Percentiles rank a stretch among this genome's conserved stretches.
These are phyloP conservation scores for Perca flavescens DNA, from an alignment of 2,113 vertebrate species.

Conservation along the genomic window DNA sequence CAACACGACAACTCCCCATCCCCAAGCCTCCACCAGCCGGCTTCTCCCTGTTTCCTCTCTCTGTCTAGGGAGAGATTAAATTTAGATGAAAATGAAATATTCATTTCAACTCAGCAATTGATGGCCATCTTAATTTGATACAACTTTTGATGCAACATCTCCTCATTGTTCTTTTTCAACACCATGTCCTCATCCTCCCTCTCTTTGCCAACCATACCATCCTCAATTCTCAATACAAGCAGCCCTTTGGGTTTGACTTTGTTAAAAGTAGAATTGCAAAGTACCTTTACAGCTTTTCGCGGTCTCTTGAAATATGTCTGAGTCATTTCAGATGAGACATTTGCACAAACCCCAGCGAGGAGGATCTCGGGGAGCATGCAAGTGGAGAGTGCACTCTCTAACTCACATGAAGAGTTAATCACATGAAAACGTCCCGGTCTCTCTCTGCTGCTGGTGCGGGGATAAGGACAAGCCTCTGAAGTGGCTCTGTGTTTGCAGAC, in stretches of 20 bases:
- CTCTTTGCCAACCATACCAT: constrained; percentile 13
- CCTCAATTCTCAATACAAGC: constrained; percentile 50
- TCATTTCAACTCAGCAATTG: constrained; percentile 75
- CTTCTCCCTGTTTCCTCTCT: constrained; percentile 56
- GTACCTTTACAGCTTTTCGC: constrained; percentile 46
- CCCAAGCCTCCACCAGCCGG: constrained; percentile 51
- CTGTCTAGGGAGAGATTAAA: constrained; percentile 73
- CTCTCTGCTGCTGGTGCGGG: constrained; percentile 55
- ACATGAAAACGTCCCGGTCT: constrained; percentile 64
- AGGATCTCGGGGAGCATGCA: constrained; percentile 56
- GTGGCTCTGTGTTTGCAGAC: constrained; percentile 68
- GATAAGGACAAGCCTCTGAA: constrained; percentile 71
- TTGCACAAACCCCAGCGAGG: constrained; percentile 47
- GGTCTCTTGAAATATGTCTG: constrained; percentile 63
- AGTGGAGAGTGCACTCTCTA: constrained; percentile 48
- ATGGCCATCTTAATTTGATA: constrained; percentile 77
- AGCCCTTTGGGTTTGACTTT: constrained; percentile 49
- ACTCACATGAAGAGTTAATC: constrained; percentile 64
- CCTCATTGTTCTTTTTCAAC: constrained; percentile 62
- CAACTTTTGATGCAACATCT: constrained; percentile 62
- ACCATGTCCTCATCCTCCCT: constrained; percentile 11
- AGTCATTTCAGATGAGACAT: constrained; percentile 75
- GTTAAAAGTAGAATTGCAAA: constrained; percentile 64
- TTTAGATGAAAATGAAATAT: constrained; percentile 83
- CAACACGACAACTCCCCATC: constrained; percentile 68